Evolutionary conservation across 1,140 invertebrate species (phyloP).

Genomic region (Anagrus nilaparvatae): DNA sequence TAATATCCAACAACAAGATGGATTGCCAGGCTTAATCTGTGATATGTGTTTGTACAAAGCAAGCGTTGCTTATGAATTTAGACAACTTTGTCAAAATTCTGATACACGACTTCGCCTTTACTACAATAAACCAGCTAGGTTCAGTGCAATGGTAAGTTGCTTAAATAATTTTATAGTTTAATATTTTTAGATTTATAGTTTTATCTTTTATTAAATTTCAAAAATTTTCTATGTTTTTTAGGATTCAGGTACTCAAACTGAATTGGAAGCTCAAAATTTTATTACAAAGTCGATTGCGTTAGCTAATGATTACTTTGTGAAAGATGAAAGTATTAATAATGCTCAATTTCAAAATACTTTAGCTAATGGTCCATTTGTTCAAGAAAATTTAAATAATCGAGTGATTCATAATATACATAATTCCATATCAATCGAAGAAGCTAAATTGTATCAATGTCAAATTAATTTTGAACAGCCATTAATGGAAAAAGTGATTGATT

Average conservation of each 20-base stretch:
- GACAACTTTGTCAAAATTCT: slow-evolving; percentile 37
- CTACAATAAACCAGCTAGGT: slow-evolving; percentile 34
- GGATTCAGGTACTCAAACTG: slow-evolving; percentile 37
- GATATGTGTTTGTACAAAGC: slow-evolving; percentile 37
- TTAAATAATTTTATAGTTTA: slow-evolving; percentile 1
- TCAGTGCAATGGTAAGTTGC: slow-evolving; percentile 26
- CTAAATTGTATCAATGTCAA: slow-evolving; percentile 37
- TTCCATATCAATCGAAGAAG: slow-evolving; percentile 25
- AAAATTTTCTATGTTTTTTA: slow-evolving; percentile 14
- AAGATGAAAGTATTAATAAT: slow-evolving; percentile 26
- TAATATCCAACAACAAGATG: slow-evolving; percentile 36
- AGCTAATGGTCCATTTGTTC: slow-evolving; percentile 16
- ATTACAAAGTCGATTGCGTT: slow-evolving; percentile 22
- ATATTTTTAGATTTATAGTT: background rate
- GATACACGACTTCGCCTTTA: slow-evolving; percentile 32
- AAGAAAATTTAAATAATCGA: slow-evolving; percentile 20
- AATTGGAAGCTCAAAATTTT: slow-evolving; percentile 24
- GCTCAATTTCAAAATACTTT: slow-evolving; percentile 16
- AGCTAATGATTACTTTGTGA: slow-evolving; percentile 31
- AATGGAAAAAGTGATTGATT: slow-evolving; percentile 8
- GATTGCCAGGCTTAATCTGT: slow-evolving; percentile 37
- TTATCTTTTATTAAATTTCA: background rate
- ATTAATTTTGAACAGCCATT: slow-evolving; percentile 24
- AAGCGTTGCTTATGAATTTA: slow-evolving; percentile 37
- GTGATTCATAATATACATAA: too few species aligned